phyloP scores from a whole-genome alignment of 2,888 invertebrate species.

The Oegoconia quadripuncta region DNA sequence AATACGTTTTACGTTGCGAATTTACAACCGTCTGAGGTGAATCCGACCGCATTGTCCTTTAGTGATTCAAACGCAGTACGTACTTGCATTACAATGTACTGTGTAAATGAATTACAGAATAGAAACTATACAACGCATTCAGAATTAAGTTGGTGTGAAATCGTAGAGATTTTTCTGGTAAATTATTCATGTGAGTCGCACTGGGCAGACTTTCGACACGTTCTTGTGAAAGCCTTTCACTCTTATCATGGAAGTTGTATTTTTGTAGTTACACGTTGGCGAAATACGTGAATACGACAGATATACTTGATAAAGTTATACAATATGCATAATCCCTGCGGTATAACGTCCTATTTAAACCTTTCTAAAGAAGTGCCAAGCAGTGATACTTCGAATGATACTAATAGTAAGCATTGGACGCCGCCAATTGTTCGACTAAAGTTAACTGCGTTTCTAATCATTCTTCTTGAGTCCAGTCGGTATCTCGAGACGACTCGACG shows the following conservation, averaged over 20 bases:
- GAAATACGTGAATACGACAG: not conserved
- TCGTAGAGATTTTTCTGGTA: slow-evolving; percentile 79
- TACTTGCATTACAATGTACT: slow-evolving; percentile 52
- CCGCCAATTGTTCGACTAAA: no score
- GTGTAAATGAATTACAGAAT: slow-evolving; percentile 70
- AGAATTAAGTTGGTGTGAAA: slow-evolving; percentile 75
- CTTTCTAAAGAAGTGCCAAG: no score
- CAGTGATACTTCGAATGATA: no score
- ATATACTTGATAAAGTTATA: not conserved
- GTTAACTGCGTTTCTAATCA: no score
- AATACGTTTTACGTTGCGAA: not conserved
- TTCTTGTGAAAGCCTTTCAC: slow-evolving; percentile 76
- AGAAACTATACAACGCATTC: slow-evolving; percentile 69
- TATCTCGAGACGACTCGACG: no score
- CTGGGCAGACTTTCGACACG: slow-evolving; percentile 70
- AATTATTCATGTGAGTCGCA: slow-evolving; percentile 76
- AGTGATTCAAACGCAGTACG: slow-evolving; percentile 37
- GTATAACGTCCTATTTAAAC: no score
- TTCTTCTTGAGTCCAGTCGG: no score
- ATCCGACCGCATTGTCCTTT: slow-evolving; percentile 4
- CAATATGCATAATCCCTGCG: no score
- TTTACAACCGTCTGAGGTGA: not conserved
- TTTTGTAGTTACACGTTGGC: slow-evolving; percentile 24
- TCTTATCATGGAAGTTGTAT: slow-evolving; percentile 59
- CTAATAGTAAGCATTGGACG: no score